Percentiles rank a stretch among this genome's conserved stretches.
These are phyloP conservation scores for Scaptomyza parva DNA, from an alignment of 2,888 invertebrate species.

Conservation along the genomic window DNA sequence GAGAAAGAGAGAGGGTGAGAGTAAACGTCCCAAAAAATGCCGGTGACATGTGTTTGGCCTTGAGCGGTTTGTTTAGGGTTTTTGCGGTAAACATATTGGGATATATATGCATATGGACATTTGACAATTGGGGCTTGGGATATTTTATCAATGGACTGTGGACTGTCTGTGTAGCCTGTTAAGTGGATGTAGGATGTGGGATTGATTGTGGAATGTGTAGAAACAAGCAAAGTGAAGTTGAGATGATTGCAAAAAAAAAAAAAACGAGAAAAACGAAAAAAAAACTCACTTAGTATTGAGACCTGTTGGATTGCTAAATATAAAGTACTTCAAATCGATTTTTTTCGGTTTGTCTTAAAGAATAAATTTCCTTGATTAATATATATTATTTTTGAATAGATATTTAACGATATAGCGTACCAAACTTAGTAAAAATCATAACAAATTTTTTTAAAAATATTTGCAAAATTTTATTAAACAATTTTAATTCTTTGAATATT, in stretches of 20 bases:
- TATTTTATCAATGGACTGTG: slow-evolving; percentile 19
- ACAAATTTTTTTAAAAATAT: background rate
- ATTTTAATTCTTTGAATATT: slow-evolving; percentile 3
- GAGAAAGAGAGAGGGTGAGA: background rate
- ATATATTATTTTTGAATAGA: no score
- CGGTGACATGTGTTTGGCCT: slow-evolving; percentile 79
- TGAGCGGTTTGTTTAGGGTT: slow-evolving; percentile 74
- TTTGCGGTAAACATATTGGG: slow-evolving; percentile 28
- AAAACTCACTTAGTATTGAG: slow-evolving; percentile 9
- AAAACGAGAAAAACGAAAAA: background rate
- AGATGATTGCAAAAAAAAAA: slow-evolving; percentile 36
- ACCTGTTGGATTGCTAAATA: slow-evolving; percentile 58
- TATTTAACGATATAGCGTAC: no score
- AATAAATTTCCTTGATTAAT: slow-evolving; percentile 7
- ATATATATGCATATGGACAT: background rate
- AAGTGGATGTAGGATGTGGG: slow-evolving; percentile 30
- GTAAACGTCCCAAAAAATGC: slow-evolving; percentile 38
- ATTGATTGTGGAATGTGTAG: slow-evolving; percentile 15
- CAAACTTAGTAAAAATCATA: no score
- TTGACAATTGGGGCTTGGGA: background rate
- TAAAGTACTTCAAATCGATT: slow-evolving; percentile 36
- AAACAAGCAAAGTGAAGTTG: slow-evolving; percentile 15
- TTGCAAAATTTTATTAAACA: background rate
- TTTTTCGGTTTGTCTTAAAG: slow-evolving; percentile 2
- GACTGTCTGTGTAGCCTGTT: slow-evolving; percentile 27